Evolutionary conservation across 2,113 vertebrate genomes (phyloP).

Genomic region (Diglossa brunneiventris): DNA sequence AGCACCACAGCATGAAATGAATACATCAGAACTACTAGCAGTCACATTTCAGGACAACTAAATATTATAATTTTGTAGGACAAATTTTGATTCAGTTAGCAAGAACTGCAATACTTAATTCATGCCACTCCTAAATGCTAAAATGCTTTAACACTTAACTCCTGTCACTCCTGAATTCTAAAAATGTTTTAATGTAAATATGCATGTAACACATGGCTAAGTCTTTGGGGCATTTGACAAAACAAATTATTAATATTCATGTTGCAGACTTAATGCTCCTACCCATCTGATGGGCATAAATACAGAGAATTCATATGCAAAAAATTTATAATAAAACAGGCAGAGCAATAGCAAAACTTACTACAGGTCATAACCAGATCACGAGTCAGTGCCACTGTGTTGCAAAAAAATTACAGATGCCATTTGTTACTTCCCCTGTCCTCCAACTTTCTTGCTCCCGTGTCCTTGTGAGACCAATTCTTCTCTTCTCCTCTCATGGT

Average conservation of each 20-base stretch:
- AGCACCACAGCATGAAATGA: not conserved
- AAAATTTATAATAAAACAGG: not conserved
- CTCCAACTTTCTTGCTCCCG: not conserved
- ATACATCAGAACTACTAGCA: not conserved
- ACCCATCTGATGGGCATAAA: not conserved
- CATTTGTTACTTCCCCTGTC: not conserved
- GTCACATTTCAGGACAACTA: not conserved
- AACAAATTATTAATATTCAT: not conserved
- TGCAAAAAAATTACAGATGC: not conserved
- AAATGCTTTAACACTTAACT: not conserved
- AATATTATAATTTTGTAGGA: not conserved
- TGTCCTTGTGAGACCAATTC: not conserved
- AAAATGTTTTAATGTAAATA: not conserved
- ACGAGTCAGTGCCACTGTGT: not conserved
- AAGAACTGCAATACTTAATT: not conserved
- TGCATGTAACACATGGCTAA: not conserved
- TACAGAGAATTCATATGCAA: not conserved
- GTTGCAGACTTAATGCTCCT: not conserved
- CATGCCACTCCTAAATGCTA: not conserved
- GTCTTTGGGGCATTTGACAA: not conserved
- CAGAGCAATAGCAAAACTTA: not conserved
- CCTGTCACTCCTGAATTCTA: not conserved
- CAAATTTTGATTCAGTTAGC: not conserved
- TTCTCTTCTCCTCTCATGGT: not conserved
- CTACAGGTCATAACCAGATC: not conserved